Conservation (phyloP, 2,113 vertebrate species). For the Gadus macrocephalus region DNA sequence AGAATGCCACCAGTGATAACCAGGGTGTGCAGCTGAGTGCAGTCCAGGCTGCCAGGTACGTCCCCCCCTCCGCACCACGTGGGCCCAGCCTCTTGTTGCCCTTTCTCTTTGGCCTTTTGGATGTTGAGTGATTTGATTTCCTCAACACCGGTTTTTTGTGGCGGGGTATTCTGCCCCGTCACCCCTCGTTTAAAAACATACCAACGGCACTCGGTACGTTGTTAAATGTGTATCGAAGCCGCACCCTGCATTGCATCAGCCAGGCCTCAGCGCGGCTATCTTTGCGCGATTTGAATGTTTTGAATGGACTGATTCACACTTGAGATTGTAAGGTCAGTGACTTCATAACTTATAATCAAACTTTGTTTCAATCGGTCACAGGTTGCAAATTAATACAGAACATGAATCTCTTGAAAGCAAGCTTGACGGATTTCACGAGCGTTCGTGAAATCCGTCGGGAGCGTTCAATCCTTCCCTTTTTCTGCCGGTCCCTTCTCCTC, state of each 20-base stretch:
- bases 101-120: not conserved
- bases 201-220: not conserved
- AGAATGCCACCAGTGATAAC: constrained; percentile 99
- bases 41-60: constrained; percentile 96
- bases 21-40: constrained; percentile 96
- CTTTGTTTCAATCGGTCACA: too few species aligned
- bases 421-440: too few species aligned
- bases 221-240: not conserved
- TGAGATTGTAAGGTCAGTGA: not conserved
- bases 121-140: not conserved
- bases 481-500: too few species aligned
- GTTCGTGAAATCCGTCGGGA: too few species aligned
- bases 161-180: too few species aligned
- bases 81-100: too few species aligned
- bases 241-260: not conserved
- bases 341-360: too few species aligned
- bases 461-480: too few species aligned
- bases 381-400: too few species aligned
- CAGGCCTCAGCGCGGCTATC: not conserved
- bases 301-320: not conserved
- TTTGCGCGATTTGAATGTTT: not conserved
- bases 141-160: not conserved
- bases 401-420: too few species aligned
- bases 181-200: not conserved
- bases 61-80: not conserved